Base-by-base conservation (phyloP, 1,140 invertebrate species). In the Caerostris darwini region DNA sequence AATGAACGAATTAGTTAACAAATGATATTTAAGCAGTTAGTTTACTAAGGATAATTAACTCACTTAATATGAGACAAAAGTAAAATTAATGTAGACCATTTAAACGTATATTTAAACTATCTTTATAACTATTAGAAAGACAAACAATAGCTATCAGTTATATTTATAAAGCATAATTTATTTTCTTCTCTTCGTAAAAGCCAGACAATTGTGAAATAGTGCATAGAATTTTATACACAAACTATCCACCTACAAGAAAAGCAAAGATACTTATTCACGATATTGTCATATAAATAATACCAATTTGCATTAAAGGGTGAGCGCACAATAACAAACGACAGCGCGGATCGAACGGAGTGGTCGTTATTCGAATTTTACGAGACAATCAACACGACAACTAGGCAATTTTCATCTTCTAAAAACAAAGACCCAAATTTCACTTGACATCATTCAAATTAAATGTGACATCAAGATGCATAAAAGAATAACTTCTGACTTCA, bases 401-500 rank as follows among this genome's bases (percentile, higher is more conserved):
- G 19, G 19, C 83, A 59, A 85, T 85, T 85, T 85, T 59, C 19
- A 85, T 8, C 54, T 59, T n/a, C 34, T 34, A 34, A 34, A 85
- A 85, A 85, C 83, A 85, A 85, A 58, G 83, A 85, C 56, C 83
- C 57, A 57, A 85, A 85, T 85, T 85, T 59, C 56, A 85, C 83
- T 85, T 85, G 83, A 85, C 83, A 85, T 85, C 83, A 59, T 85
- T 85, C 83, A 85, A 57, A 85, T 85, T 85, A 85, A 85, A 85
- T 85, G 83, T 85, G 57, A 57, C 54, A 85, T 85, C 83, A 57
- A 85, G 83, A 85, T 50, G 7, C 5, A 34, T 77, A 59, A 85
- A 58, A n/a, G 4, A 59, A 59, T n/a, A 57, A 85, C 83, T 85
- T 85, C 14, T 57, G 83, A 19, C 83, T 56, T 67, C n/a, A n/a